Conservation (phyloP, 2,888 invertebrate genomes). For the Platycheirus rosarum region DNA sequence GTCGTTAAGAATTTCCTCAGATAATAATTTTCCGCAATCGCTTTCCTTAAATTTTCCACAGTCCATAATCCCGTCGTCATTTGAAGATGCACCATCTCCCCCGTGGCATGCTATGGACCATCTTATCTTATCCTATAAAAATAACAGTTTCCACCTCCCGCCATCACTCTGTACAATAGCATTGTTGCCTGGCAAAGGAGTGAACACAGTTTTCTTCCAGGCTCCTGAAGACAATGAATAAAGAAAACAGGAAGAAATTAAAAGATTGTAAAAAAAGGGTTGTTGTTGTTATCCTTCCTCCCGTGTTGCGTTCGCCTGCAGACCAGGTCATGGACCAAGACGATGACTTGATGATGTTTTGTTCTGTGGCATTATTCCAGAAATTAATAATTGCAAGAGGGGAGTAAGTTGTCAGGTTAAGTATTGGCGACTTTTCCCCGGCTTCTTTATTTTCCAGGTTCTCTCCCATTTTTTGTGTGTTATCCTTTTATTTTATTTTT, state of each 20-base stretch:
- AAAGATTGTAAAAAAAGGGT: conserved; percentile 69
- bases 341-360: conserved; percentile 36
- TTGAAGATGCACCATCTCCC: background rate
- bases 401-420: conserved; percentile 69
- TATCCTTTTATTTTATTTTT: background rate
- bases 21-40: conserved; percentile 49
- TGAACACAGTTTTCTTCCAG: conserved; percentile 38
- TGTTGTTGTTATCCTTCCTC: conserved; percentile 19
- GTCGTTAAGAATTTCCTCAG: conserved; percentile 53
- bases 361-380: conserved; percentile 45
- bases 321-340: conserved; percentile 8
- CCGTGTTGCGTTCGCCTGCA: background rate
- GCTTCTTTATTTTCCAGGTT: conserved; percentile 36
- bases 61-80: conserved; percentile 35
- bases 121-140: conserved; percentile 46
- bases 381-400: conserved; percentile 49
- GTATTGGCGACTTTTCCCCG: conserved; percentile 67
- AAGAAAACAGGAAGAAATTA: conserved; percentile 67
- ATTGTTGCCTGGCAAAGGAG: conserved; percentile 32
- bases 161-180: background rate
- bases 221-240: conserved; percentile 36
- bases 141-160: conserved; percentile 18
- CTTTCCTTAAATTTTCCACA: conserved; percentile 49
- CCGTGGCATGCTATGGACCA: conserved; percentile 4
- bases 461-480: background rate